Conservation (phyloP, 2,113 vertebrate species). For the Alces alces region DNA sequence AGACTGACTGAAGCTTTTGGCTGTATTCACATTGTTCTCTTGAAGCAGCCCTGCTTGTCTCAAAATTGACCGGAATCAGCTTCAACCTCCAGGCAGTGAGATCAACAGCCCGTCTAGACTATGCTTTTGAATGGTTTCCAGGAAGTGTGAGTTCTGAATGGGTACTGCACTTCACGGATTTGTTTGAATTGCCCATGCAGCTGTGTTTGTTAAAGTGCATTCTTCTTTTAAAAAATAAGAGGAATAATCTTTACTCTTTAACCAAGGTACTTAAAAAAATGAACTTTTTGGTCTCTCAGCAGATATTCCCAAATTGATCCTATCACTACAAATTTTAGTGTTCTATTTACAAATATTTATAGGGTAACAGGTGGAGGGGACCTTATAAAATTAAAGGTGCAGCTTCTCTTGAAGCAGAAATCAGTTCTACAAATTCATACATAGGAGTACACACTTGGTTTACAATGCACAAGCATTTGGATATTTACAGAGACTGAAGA, state of each 20-base stretch:
- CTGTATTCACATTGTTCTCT: slow-evolving; percentile 63
- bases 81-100: slow-evolving; percentile 71
- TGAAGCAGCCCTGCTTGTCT: slow-evolving; percentile 74
- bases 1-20: slow-evolving; percentile 75
- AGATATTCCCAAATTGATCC: slow-evolving; percentile 69
- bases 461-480: slow-evolving; percentile 72
- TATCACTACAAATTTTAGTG: slow-evolving; percentile 73
- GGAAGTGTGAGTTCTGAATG: slow-evolving; percentile 71
- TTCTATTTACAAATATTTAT: slow-evolving; percentile 78
- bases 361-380: slow-evolving; percentile 66
- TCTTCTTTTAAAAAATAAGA: slow-evolving; percentile 85
- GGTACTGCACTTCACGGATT: slow-evolving; percentile 71
- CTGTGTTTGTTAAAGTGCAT: slow-evolving; percentile 83
- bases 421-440: slow-evolving; percentile 72
- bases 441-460: slow-evolving; percentile 69
- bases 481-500: slow-evolving; percentile 74
- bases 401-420: slow-evolving; percentile 73
- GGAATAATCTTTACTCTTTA: slow-evolving; percentile 84
- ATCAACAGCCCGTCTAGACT: slow-evolving; percentile 63
- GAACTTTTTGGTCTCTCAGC: slow-evolving; percentile 82
- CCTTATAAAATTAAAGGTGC: slow-evolving; percentile 76
- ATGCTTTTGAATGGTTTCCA: slow-evolving; percentile 68
- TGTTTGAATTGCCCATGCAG: slow-evolving; percentile 73
- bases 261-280: slow-evolving; percentile 78
- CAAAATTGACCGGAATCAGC: slow-evolving; percentile 61